Conservation (phyloP, 2,888 invertebrate genomes). For the Galerucella pusilla region DNA sequence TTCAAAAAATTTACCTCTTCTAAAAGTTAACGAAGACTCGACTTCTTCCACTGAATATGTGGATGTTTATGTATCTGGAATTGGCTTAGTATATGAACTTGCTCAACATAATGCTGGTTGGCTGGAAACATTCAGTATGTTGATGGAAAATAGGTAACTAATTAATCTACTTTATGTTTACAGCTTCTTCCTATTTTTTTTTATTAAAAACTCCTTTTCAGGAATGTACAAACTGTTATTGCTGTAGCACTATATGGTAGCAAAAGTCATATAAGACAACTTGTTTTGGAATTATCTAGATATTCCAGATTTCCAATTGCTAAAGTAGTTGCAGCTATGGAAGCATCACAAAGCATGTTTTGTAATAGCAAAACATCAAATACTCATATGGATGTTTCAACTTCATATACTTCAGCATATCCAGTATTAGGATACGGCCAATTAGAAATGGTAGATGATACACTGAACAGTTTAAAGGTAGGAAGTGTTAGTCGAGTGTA, state of each 20-base stretch:
- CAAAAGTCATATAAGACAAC: slow-evolving; percentile 63
- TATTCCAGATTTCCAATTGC: slow-evolving; percentile 52
- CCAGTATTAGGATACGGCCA: slow-evolving; percentile 58
- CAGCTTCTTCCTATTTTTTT: background rate
- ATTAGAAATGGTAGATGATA: slow-evolving; percentile 56
- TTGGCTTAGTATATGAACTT: slow-evolving; percentile 67
- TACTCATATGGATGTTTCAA: slow-evolving; percentile 17
- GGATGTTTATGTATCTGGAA: slow-evolving; percentile 66
- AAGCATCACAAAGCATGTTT: slow-evolving; percentile 50
- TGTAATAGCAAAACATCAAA: slow-evolving; percentile 10
- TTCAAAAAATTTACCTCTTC: slow-evolving; percentile 34
- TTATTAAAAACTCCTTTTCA: slow-evolving; percentile 42
- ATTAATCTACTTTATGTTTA: background rate
- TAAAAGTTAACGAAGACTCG: slow-evolving; percentile 42
- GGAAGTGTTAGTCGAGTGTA: slow-evolving; percentile 3
- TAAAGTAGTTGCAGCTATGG: slow-evolving; percentile 54
- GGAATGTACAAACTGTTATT: slow-evolving; percentile 66
- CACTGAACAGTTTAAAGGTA: slow-evolving; percentile 54
- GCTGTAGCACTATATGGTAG: slow-evolving; percentile 67
- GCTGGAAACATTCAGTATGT: slow-evolving; percentile 63
- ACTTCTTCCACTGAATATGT: slow-evolving; percentile 61
- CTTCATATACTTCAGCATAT: slow-evolving; percentile 44
- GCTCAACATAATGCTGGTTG: slow-evolving; percentile 64
- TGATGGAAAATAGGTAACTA: slow-evolving; percentile 60
- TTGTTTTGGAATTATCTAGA: slow-evolving; percentile 61